These are phyloP conservation scores for Tanytarsus gracilentus DNA, from an alignment of 2,888 invertebrate genomes.

Conservation along the genomic window DNA sequence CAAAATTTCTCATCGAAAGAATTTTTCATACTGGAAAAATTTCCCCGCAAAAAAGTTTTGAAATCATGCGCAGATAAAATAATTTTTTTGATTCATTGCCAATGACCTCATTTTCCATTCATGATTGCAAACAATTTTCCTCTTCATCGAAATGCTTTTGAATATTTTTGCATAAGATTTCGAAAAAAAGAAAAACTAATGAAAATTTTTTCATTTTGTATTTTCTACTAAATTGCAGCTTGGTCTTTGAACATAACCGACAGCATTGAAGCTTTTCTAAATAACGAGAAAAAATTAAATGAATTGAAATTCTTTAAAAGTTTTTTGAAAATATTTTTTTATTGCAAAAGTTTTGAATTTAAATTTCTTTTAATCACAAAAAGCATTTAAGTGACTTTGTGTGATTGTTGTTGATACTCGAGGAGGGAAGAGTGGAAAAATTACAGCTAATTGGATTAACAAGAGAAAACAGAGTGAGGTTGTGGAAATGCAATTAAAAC, in stretches of 20 bases:
- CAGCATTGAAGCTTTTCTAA: too few relatives aligned
- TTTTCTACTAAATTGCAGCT: too few relatives aligned
- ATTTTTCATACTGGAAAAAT: neutral
- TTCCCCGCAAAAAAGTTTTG: neutral
- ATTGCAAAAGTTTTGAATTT: too few relatives aligned
- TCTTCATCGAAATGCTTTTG: conserved; percentile 6
- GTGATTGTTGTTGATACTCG: neutral
- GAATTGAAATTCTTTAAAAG: too few relatives aligned
- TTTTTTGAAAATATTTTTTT: too few relatives aligned
- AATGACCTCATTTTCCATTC: conserved; percentile 15
- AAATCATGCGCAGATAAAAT: neutral
- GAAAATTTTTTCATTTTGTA: neutral
- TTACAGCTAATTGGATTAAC: neutral
- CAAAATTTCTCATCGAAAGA: neutral
- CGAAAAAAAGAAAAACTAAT: neutral
- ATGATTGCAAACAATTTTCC: neutral
- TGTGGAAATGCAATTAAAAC: neutral
- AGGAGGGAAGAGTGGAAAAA: neutral
- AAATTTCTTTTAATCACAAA: conserved; percentile 1
- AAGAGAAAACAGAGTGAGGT: neutral
- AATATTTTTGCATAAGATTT: conserved; percentile 10
- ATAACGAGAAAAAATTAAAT: neutral
- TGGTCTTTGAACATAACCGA: too few relatives aligned
- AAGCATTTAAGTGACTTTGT: too few relatives aligned
- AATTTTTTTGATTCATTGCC: conserved; percentile 3